phyloP scores from a whole-genome alignment of 2,797 vertebrate genomes.

The Pristis pectinata region DNA sequence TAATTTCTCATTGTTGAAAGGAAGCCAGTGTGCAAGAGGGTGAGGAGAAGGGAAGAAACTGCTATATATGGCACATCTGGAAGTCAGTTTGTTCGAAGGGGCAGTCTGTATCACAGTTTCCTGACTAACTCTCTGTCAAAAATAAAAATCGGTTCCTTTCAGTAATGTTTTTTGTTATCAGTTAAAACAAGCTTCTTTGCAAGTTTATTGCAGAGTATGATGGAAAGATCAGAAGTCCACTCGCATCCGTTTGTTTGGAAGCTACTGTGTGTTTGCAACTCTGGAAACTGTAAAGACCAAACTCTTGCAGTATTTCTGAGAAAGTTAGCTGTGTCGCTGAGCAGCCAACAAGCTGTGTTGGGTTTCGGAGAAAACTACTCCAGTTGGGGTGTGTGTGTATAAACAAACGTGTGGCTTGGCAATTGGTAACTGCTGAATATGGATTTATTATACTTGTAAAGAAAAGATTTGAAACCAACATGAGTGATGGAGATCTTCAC shows the following conservation, averaged over 20 bases:
- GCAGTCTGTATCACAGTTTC: conserved; percentile 45
- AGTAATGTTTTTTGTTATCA: conserved; percentile 39
- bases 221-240: background rate
- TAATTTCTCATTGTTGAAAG: conserved; percentile 55
- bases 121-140: conserved; percentile 41
- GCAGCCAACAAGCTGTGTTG: background rate
- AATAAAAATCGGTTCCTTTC: conserved; percentile 43
- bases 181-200: conserved; percentile 25
- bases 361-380: background rate
- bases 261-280: no score
- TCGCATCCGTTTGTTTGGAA: background rate
- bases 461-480: background rate
- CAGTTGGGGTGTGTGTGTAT: background rate
- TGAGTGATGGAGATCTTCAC: background rate
- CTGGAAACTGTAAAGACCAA: background rate
- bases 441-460: background rate
- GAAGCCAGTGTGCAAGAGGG: conserved; percentile 44
- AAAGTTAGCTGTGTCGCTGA: background rate
- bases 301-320: background rate
- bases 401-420: background rate
- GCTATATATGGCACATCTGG: conserved; percentile 50
- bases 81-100: conserved; percentile 51
- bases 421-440: background rate
- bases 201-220: background rate
- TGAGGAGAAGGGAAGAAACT: conserved; percentile 43